Conservation (phyloP, 2,888 invertebrate genomes). For the Melipona beecheii region DNA sequence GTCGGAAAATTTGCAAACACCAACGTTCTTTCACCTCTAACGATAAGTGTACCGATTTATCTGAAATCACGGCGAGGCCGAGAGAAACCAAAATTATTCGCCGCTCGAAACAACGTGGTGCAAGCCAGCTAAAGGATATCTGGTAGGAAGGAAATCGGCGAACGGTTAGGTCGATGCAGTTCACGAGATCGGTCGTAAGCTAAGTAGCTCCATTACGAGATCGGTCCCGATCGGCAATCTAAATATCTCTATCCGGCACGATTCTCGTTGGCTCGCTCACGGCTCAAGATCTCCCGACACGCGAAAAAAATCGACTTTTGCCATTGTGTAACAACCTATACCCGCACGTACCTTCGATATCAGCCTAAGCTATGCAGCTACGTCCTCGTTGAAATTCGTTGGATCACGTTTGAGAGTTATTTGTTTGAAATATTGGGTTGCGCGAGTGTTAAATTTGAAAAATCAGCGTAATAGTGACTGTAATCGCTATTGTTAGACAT, state of each 20-base stretch:
- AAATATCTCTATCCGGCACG: conserved; percentile 58
- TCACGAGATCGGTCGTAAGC: conserved; percentile 42
- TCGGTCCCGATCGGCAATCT: conserved; percentile 45
- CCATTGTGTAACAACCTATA: conserved; percentile 22
- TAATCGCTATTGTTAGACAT: too few relatives aligned
- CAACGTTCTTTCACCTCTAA: not conserved
- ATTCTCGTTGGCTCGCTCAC: conserved; percentile 57
- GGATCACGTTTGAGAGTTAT: too few relatives aligned
- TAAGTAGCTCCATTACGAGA: conserved; percentile 49
- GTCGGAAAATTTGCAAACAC: not conserved
- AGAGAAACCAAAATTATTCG: not conserved
- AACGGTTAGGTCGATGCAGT: conserved; percentile 29
- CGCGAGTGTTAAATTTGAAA: too few relatives aligned
- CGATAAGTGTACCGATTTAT: not conserved
- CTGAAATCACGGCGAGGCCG: not conserved
- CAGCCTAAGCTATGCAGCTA: not conserved
- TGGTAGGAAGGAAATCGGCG: conserved; percentile 24
- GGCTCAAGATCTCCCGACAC: conserved; percentile 46
- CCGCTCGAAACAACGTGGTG: not conserved
- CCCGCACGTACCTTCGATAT: not conserved
- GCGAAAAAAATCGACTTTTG: conserved; percentile 37
- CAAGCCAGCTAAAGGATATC: not conserved
- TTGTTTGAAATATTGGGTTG: too few relatives aligned
- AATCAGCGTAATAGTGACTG: too few relatives aligned
- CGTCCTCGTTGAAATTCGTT: too few relatives aligned